Base-by-base conservation (phyloP, 2,888 invertebrate species). In the Vesta saturnalis region DNA sequence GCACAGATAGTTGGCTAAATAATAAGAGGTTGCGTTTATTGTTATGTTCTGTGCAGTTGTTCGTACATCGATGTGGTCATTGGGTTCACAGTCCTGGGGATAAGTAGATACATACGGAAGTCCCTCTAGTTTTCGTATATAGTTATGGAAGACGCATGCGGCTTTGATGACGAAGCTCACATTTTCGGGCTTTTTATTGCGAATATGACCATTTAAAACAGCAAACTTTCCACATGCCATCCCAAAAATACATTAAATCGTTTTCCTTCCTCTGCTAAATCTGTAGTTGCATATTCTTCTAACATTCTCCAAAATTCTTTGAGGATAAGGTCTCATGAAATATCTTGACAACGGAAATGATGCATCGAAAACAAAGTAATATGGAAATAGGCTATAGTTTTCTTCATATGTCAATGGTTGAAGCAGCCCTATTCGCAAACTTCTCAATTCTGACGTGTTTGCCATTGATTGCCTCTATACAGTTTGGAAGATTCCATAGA, bases 381-480 rank as follows among this genome's bases (percentile, higher is more conserved):
- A 30, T 6, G 30, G 10, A 30, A 30, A 30, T 6, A 10, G 30
- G 30, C 30, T 30, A 6, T 30, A 10, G 10, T 30, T 30, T 30
- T 30, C 30, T 6, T 30, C 30, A 10, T 30, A 6, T 30, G 30
- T 30, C 30, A 30, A 30, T 30, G 30, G 30, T 30, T 30, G 10
- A 30, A 30, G 30, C 4, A 30, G 5, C 30, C 4, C 30, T 30
- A 30, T 30, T 30, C 10, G 10, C n/a, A n/a, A n/a, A n/a, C n/a
- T n/a, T n/a, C n/a, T n/a, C 30, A 10, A 30, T 30, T 30, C 30
- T 30, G 30, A 30, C 30, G 10, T 30, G 73, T 59, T 74, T 75
- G 14, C 73, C 74, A 15, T 73, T 69, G 8, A 72, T 60, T 6
- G 73, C 61, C 1, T 35, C 72, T 5, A 73, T n/a, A 35, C 54